Base-by-base conservation (phyloP, 1,140 invertebrate species). In the Triops cancriformis region DNA sequence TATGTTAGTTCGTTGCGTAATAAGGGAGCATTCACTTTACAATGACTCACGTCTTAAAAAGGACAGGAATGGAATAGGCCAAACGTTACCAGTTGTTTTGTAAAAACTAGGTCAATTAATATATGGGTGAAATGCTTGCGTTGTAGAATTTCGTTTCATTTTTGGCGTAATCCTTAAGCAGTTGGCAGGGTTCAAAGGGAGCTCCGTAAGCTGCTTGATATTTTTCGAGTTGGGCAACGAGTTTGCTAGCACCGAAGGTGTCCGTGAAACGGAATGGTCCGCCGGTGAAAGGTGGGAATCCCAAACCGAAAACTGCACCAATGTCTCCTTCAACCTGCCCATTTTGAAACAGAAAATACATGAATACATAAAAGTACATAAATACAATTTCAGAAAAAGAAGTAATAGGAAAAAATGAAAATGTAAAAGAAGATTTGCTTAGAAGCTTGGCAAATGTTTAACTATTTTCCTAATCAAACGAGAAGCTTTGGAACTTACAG, bases 121-220 rank as follows among this genome's bases (percentile, higher is more conserved):
- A 64, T 6, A 64, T 64, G 3, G 51, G 51, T 6, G 51, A 64
- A 64, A 64, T 64, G 51, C 23, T 23, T 5, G 14, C 23, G 23
- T 18, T 64, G 23, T 64, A 64, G 23, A 64, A 64, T 23, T 96
- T 96, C 81, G 87, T 88, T 6, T 89, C 83, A 84, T 96, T 90
- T 81, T 92, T 93, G 28, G 97, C 96, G 90, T 98, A 94, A 82
- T 99, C 96, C 1, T 93, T 83, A 10, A 99, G 87, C 37, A 95
- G 89, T 83, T 98, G 93, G 77, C 96, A 95, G 3, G 98, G 97
- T 82, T 91, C 90, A 85, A 98, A 99, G n/a, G 92, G 88, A 18
- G 88, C 87, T 45, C 96, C 96, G 83, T 99, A 99, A 4, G 90
- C 86, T 14, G 88, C 87, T 77, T 90, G 88, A 84, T 91, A 98